Percentiles rank a stretch among this genome's conserved stretches.
Evolutionary conservation across 2,888 invertebrate species (phyloP).

Genomic region (Agrilus biguttatus): DNA sequence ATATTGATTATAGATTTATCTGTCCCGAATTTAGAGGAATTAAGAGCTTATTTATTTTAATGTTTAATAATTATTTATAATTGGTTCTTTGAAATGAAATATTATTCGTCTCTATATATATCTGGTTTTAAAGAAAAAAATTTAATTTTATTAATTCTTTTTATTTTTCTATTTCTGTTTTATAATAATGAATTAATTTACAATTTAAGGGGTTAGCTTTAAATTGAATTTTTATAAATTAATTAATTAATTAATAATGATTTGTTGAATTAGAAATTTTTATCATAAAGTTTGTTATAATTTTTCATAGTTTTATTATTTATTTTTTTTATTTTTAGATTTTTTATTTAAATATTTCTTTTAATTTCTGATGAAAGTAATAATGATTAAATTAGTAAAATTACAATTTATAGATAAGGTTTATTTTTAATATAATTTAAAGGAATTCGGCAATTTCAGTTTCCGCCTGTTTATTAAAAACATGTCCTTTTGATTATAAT

Average conservation of each 20-base stretch:
- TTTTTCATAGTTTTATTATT: constrained; percentile 37
- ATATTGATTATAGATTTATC: constrained; percentile 28
- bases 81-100: constrained; percentile 47
- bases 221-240: constrained; percentile 39
- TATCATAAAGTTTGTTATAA: constrained; percentile 33
- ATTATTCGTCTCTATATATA: constrained; percentile 51
- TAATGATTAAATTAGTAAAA: constrained; percentile 46
- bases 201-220: constrained; percentile 46
- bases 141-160: constrained; percentile 32
- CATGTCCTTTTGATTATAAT: constrained; percentile 51
- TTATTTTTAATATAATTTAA: constrained; percentile 26
- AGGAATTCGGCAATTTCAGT: constrained; percentile 51
- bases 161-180: constrained; percentile 22
- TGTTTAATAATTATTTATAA: constrained; percentile 46
- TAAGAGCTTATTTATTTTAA: constrained; percentile 42
- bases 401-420: constrained; percentile 19
- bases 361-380: constrained; percentile 32
- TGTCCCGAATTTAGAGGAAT: constrained; percentile 49
- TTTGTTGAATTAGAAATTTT: constrained; percentile 43
- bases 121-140: constrained; percentile 53
- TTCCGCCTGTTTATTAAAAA: constrained; percentile 66
- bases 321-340: constrained; percentile 28
- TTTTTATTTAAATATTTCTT: constrained; percentile 29
- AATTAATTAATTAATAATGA: constrained; percentile 26
- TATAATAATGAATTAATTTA: constrained; percentile 26